These are phyloP conservation scores for Cynopterus brachyotis DNA, from an alignment of 2,113 vertebrate species.

Conservation along the genomic window DNA sequence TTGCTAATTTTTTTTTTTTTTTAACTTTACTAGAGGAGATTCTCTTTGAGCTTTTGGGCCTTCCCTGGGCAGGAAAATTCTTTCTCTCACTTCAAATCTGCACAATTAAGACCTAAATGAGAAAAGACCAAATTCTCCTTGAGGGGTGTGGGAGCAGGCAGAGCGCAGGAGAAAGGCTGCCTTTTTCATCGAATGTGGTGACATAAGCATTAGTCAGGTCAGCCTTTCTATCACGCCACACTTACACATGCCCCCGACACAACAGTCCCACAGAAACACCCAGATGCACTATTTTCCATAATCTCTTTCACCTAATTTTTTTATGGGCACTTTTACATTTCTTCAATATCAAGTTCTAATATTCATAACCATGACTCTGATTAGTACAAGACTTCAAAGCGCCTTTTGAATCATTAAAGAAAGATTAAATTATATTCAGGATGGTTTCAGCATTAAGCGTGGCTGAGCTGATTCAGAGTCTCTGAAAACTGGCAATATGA, in stretches of 20 bases:
- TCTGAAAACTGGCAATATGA: slow-evolving; percentile 54
- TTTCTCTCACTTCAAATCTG: not conserved
- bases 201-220: not conserved
- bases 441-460: slow-evolving; percentile 55
- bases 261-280: not conserved
- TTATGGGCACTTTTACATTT: not conserved
- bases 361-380: slow-evolving; percentile 67
- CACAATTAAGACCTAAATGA: not conserved
- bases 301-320: not conserved
- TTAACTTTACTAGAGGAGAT: not conserved
- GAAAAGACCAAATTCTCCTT: not conserved
- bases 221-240: not conserved
- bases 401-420: slow-evolving; percentile 72
- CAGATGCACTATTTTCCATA: not conserved
- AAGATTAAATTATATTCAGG: slow-evolving; percentile 72
- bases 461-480: slow-evolving; percentile 56
- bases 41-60: not conserved
- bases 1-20: not conserved
- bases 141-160: not conserved
- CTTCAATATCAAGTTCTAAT: slow-evolving; percentile 44
- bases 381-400: slow-evolving; percentile 61
- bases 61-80: not conserved
- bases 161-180: not conserved
- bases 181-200: fast-evolving
- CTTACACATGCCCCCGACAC: not conserved